Conservation (phyloP, 2,113 vertebrate species). For the Galeopterus variegatus region DNA sequence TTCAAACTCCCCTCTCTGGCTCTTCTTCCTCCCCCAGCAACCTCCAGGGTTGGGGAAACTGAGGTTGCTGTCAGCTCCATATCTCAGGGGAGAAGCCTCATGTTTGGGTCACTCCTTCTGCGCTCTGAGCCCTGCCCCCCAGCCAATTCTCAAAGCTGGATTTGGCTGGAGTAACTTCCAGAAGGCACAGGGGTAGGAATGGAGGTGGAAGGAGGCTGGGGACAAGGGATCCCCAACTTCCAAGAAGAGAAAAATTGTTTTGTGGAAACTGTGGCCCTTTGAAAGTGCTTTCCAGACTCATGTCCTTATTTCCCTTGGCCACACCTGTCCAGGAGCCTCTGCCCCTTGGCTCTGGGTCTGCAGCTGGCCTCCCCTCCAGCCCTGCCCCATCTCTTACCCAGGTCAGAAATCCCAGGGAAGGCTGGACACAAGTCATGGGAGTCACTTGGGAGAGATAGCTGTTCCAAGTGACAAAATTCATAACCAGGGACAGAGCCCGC, state of each 20-base stretch:
- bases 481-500: neutral
- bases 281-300: neutral
- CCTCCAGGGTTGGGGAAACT: neutral
- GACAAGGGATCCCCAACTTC: neutral
- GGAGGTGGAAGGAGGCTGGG: accelerated
- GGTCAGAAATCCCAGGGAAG: neutral
- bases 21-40: neutral
- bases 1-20: neutral
- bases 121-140: accelerated
- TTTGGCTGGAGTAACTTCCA: neutral
- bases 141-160: neutral
- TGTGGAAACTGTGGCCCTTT: neutral
- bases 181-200: neutral
- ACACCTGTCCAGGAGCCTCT: neutral
- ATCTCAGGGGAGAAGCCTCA: neutral
- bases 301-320: no score
- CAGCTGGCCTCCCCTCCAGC: neutral
- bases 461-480: neutral
- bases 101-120: neutral
- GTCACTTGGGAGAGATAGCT: neutral
- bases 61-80: neutral
- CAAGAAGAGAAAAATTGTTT: neutral
- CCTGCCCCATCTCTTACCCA: neutral
- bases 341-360: neutral
- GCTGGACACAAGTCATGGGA: neutral